These are phyloP conservation scores for Yponomeuta evonymella DNA, from an alignment of 2,888 invertebrate species.

Conservation along the genomic window DNA sequence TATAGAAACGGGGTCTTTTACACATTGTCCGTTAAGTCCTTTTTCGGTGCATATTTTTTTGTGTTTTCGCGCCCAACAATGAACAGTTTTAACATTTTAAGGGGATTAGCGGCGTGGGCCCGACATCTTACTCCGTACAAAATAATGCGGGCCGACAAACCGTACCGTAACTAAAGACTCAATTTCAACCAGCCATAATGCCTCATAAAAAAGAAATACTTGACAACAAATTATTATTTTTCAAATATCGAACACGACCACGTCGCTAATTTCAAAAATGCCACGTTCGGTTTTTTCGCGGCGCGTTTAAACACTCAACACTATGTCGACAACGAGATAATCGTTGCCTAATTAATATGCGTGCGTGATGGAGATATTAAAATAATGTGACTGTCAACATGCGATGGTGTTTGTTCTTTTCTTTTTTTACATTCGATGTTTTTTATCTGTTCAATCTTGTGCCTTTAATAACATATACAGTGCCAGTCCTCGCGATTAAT, in stretches of 20 bases:
- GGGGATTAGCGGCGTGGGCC: slow-evolving; percentile 40
- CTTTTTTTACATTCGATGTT: slow-evolving; percentile 15
- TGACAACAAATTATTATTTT: slow-evolving; percentile 9
- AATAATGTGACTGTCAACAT: slow-evolving; percentile 33
- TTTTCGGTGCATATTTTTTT: slow-evolving; percentile 26
- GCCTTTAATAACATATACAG: background rate
- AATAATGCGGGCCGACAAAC: slow-evolving; percentile 21
- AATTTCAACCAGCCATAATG: slow-evolving; percentile 25
- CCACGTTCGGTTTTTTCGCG: slow-evolving; percentile 18
- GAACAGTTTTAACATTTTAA: slow-evolving; percentile 41
- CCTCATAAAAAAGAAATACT: slow-evolving; percentile 24
- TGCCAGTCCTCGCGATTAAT: background rate
- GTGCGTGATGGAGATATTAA: slow-evolving; percentile 49
- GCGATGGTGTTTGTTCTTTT: slow-evolving; percentile 16
- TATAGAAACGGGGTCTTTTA: slow-evolving; percentile 1
- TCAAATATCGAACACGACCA: slow-evolving; percentile 5
- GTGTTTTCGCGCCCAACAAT: slow-evolving; percentile 36
- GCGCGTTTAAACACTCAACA: slow-evolving; percentile 23
- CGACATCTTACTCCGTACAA: slow-evolving; percentile 31
- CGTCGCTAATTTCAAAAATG: slow-evolving; percentile 10
- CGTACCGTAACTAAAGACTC: slow-evolving; percentile 32
- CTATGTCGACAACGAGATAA: slow-evolving; percentile 22
- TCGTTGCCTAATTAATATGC: slow-evolving; percentile 35
- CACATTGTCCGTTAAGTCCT: slow-evolving; percentile 20
- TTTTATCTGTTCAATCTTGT: background rate